Evolutionary conservation across 2,797 vertebrate species (phyloP), one percentile per base, ranked within the genome.

Genomic region (Furcifer pardalis): DNA sequence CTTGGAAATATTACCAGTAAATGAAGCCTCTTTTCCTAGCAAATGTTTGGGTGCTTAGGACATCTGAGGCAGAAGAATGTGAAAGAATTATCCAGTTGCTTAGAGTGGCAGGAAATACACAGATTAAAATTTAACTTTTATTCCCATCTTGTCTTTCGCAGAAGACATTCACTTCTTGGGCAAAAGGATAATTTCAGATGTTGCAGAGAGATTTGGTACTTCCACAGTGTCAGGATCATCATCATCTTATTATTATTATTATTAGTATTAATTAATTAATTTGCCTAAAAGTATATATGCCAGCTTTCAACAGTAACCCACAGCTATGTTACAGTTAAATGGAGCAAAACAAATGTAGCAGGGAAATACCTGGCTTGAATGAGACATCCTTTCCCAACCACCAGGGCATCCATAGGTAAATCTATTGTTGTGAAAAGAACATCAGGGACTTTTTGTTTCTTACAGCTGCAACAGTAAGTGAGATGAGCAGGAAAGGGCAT

Each of bases 401-500:
- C 96, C 9, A 95, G 85, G 46, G 98, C 97, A 69, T 99, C 98
- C n/a, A 91, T 19, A 42, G 99, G 99, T 88, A 99, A 93, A 92
- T 99, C 97, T 46, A 99, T 98, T n/a, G 98, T 99, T 86, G 99
- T 99, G 90, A 99, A 99, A 60, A 99, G 97, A 82, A 99, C 97
- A 89, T 99, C 98, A 1, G 98, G 99, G 87, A 99, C 98, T 95
- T 99, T 99, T 84, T 98, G 97, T 62, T 97, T 96, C 86, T 97
- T 96, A 90, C 99, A 99, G 93, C 96, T 97, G 92, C 95, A 98
- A 92, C 99, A 99, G 30, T 97, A 98, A 0, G 98, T 98, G 90
- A 99, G 98, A 90, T 99, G 98, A 84, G 98, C 98, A 7, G 99
- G 99, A 91, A 99, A 99, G 0, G 99, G 99, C 98, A 99, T 99